A percentile compares a stretch with the other conserved stretches of the same genome.
Evolutionary conservation across 2,113 vertebrate species (phyloP).

Genomic region (Agelaius tricolor): DNA sequence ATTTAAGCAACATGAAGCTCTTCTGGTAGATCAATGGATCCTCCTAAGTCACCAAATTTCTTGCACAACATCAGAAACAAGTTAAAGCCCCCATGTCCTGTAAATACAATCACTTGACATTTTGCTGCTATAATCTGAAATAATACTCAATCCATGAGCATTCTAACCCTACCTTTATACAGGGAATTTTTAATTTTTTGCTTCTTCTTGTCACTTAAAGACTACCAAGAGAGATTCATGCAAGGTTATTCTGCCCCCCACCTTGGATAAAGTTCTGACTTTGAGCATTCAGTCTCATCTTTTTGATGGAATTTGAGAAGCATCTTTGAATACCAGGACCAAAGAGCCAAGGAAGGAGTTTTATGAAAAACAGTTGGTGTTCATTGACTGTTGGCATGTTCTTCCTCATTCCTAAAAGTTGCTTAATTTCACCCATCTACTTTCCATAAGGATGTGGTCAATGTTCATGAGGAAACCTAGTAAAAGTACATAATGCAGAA

Average conservation of each 20-base stretch:
- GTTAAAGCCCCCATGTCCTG: not conserved
- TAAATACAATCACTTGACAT: not conserved
- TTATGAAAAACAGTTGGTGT: not conserved
- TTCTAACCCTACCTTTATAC: not conserved
- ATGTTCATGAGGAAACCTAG: not conserved
- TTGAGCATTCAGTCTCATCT: not conserved
- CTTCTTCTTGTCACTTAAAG: not conserved
- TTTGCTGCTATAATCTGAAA: not conserved
- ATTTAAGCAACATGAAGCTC: not conserved
- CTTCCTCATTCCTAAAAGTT: not conserved
- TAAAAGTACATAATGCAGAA: not conserved
- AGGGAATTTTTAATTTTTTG: not conserved
- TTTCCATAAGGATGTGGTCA: not conserved
- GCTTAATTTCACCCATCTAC: not conserved
- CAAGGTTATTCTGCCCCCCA: not conserved
- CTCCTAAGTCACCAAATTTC: not conserved
- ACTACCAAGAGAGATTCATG: not conserved
- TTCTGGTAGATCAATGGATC: not conserved
- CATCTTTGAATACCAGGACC: not conserved
- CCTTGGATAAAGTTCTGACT: not conserved
- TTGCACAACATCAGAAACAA: not conserved
- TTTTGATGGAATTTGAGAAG: not conserved
- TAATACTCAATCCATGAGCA: not conserved
- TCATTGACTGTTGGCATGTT: not conserved
- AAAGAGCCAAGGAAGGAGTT: not conserved